phyloP scores from a whole-genome alignment of 2,888 invertebrate genomes.

The Capitulum mitella region DNA sequence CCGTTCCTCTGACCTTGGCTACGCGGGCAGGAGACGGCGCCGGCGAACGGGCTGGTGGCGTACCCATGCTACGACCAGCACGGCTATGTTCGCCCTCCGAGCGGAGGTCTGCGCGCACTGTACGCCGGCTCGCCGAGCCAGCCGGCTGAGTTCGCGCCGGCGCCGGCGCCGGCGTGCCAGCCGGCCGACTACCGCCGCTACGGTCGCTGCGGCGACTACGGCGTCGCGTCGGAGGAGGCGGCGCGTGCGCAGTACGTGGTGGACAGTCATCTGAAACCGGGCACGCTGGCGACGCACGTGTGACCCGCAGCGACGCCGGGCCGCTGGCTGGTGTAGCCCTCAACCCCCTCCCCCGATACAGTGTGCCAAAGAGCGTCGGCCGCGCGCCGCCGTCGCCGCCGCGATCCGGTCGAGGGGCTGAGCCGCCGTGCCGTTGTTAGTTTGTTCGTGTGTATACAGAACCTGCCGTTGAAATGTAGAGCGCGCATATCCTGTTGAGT shows the following conservation, averaged over 20 bases:
- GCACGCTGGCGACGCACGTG: constrained; percentile 11
- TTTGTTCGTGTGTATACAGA: no score
- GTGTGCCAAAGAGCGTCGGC: not conserved
- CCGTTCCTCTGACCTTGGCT: no score
- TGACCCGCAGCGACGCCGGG: not conserved
- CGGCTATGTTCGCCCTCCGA: not conserved
- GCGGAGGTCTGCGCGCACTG: not conserved
- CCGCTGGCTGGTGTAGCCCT: constrained; percentile 1
- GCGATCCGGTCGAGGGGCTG: no score
- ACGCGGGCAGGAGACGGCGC: not conserved
- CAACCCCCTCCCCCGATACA: not conserved
- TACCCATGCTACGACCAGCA: not conserved
- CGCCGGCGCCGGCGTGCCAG: not conserved
- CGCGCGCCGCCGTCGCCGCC: no score
- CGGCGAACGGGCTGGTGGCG: not conserved
- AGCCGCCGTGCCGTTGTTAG: no score
- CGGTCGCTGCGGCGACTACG: constrained; percentile 6
- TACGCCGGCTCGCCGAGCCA: not conserved
- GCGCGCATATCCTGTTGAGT: no score
- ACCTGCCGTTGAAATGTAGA: no score
- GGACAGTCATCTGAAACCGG: constrained; percentile 9
- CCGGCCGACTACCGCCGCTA: not conserved
- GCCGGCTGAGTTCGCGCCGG: not conserved
- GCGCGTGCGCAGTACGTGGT: not conserved
- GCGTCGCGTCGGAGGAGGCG: not conserved